phyloP scores from a whole-genome alignment of 2,113 vertebrate genomes.

The Gopherus evgoodei region DNA sequence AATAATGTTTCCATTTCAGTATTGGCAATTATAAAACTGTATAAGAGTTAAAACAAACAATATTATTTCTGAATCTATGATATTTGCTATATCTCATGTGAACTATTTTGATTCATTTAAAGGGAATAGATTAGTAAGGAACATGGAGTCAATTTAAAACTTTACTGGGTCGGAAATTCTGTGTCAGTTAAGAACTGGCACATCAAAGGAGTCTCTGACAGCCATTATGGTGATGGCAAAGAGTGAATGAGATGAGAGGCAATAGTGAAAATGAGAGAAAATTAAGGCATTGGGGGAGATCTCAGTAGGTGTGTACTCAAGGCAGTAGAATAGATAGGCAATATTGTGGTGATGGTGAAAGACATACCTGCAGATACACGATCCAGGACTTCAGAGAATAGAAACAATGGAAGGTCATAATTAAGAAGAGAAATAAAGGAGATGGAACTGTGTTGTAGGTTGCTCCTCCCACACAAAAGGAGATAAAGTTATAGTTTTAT shows the following conservation, averaged over 20 bases:
- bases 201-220: conserved; percentile 52
- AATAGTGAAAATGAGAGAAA: not conserved
- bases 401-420: not conserved
- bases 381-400: not conserved
- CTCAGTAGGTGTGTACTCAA: not conserved
- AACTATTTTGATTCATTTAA: conserved; percentile 36
- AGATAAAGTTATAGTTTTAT: not conserved
- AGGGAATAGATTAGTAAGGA: conserved; percentile 17
- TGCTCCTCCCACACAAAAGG: not conserved
- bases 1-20: not conserved
- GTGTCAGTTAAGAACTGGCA: conserved; percentile 41
- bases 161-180: not conserved
- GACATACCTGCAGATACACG: not conserved
- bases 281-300: not conserved
- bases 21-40: not conserved
- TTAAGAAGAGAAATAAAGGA: not conserved
- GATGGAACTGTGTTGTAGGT: not conserved
- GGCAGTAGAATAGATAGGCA: not conserved
- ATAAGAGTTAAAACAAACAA: not conserved
- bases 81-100: not conserved
- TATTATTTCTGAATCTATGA: not conserved
- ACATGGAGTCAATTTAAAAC: not conserved
- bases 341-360: not conserved
- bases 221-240: conserved; percentile 20
- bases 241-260: not conserved